A percentile compares a stretch with the other conserved stretches of the same genome.
Evolutionary conservation across 2,888 invertebrate species (phyloP).

Genomic region (Dolichopus griseipennis): DNA sequence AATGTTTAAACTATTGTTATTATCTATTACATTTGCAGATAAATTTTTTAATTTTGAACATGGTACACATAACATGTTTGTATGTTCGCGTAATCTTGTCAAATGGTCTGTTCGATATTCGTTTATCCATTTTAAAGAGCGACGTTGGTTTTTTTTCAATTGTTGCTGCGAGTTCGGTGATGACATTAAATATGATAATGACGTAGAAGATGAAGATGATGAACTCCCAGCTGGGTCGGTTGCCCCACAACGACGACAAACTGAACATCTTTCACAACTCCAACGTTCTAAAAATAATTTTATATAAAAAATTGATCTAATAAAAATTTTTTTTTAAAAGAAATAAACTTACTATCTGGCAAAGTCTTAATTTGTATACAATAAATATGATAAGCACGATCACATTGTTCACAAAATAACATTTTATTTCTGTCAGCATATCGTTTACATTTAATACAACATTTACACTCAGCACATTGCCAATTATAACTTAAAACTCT

Average conservation of each 20-base stretch:
- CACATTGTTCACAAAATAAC: conserved; percentile 91
- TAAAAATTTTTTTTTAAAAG: neutral
- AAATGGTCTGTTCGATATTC: conserved; percentile 41
- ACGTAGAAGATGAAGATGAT: conserved; percentile 22
- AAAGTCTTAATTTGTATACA: conserved; percentile 75
- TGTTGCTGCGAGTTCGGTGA: conserved; percentile 23
- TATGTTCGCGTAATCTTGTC: conserved; percentile 40
- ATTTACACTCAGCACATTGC: conserved; percentile 92
- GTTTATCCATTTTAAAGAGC: conserved; percentile 33
- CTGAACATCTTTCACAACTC: conserved; percentile 76
- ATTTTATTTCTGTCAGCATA: conserved; percentile 81
- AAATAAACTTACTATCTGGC: conserved; percentile 56
- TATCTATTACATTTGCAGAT: conserved; percentile 16
- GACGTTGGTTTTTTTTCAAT: conserved; percentile 32
- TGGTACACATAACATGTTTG: conserved; percentile 52
- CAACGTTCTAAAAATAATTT: conserved; percentile 53
- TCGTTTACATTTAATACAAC: conserved; percentile 74
- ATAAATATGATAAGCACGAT: conserved; percentile 87
- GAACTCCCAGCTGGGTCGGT: conserved; percentile 45
- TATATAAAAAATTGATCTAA: neutral
- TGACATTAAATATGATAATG: conserved; percentile 26
- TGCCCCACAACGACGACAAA: conserved; percentile 56
- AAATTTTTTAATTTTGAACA: conserved; percentile 35
- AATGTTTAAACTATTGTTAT: neutral
- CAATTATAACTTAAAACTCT: conserved; percentile 80